Conservation (phyloP, 2,113 vertebrate species). For the Arothron firmamentum region DNA sequence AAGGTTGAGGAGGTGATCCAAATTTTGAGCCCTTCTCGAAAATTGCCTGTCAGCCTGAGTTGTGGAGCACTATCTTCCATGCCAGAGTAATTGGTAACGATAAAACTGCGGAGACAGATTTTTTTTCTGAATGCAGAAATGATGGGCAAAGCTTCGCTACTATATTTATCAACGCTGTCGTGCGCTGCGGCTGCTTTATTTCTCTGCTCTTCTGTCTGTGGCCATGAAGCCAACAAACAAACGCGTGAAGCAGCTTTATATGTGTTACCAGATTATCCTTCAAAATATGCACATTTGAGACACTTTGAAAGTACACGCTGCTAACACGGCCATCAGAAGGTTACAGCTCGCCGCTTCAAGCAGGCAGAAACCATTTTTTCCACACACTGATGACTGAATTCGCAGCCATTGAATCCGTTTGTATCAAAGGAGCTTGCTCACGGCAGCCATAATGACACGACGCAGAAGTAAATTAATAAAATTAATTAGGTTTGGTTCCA, state of each 20-base stretch:
- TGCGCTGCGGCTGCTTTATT: background rate
- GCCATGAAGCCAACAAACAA: background rate
- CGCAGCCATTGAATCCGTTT: too few relatives aligned
- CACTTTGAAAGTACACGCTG: background rate
- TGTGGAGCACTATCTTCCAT: conserved; percentile 33
- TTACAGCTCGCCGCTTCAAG: too few relatives aligned
- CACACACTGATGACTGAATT: background rate
- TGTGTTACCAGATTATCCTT: too few relatives aligned
- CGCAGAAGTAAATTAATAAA: background rate
- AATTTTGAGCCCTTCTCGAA: conserved; percentile 17
- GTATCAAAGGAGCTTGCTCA: background rate
- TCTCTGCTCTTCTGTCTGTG: conserved; percentile 12
- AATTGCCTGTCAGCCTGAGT: conserved; percentile 52
- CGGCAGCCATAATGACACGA: background rate
- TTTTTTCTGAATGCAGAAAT: conserved; percentile 31
- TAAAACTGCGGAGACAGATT: conserved; percentile 36
- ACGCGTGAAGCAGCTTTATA: background rate
- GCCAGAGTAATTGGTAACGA: conserved; percentile 50
- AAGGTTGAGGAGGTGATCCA: conserved; percentile 22
- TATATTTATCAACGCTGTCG: conserved; percentile 25
- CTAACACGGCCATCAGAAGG: background rate
- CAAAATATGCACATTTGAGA: background rate
- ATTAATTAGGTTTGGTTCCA: background rate
- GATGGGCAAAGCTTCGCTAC: conserved; percentile 1
- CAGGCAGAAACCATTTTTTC: background rate